Base-by-base conservation (phyloP, 2,888 invertebrate genomes). In the Epistrophe grossulariae region DNA sequence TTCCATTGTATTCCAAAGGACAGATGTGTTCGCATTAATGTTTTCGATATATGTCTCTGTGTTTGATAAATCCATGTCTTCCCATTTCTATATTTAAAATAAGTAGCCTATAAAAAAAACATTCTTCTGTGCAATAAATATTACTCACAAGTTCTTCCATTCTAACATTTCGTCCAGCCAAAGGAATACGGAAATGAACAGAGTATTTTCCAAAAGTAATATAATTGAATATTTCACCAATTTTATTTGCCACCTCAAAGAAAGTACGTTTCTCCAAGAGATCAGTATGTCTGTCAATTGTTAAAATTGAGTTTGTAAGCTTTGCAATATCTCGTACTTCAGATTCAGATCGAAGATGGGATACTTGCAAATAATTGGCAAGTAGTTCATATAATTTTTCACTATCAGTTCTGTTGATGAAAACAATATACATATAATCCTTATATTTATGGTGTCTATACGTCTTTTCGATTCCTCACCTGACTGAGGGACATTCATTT, bases 141-240 rank as follows among this genome's bases (percentile, higher is more conserved):
- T 24, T 48, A 68, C 52, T 68, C 13, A 76, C 76, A 55, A 77
- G 19, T 35, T 77, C 59, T n/a, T 72, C 17, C 17, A 66, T 31
- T n/a, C 68, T 48, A 15, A 24, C 6, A 50, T 45, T 31, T 31
- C 40, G 10, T 40, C 40, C 72, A 24, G 15, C 40, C 11, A 85
- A 43, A n/a, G 85, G 82, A 48, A 85, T 74, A 17, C 5, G 11
- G 13, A 85, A 82, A 1, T 66, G n/a, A 9, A 85, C 78, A 11
- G n/a, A 35, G n/a, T 82, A 85, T 15, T 82, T 70, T 28, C 50
- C 64, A 24, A 50, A 85, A 2, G 85, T 85, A 10, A 85, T 38
- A 15, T 64, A 78, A 0, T 60, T 73, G 1, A 82, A 85, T 31
- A 85, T 78, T 13, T 43, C 17, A 9, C 64, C 78, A 45, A 70